A percentile compares a stretch with the other conserved stretches of the same genome.
These are phyloP conservation scores for Trypoxylon attenuatum DNA, from an alignment of 2,888 invertebrate genomes.

Conservation along the genomic window DNA sequence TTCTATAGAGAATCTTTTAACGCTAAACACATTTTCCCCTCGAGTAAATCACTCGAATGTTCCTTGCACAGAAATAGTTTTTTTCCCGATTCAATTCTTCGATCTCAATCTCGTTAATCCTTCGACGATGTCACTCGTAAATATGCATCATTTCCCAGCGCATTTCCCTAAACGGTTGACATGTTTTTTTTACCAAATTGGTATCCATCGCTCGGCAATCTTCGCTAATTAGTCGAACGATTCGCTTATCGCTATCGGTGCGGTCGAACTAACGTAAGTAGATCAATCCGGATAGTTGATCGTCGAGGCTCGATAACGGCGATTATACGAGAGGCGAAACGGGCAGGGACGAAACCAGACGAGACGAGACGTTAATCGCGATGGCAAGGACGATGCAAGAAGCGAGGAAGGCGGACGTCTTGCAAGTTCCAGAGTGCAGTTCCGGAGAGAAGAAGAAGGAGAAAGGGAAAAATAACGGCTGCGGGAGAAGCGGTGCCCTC, in stretches of 20 bases:
- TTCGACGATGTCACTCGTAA: too few species aligned
- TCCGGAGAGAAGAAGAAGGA: conserved; percentile 32
- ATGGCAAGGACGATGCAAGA: conserved; percentile 2
- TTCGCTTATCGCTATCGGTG: background rate
- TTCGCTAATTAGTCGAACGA: background rate
- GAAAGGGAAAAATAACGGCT: conserved; percentile 53
- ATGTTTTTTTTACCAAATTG: background rate
- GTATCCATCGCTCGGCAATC: background rate
- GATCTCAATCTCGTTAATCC: too few species aligned
- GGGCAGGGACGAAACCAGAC: background rate
- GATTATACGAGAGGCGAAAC: background rate
- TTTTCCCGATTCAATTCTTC: too few species aligned
- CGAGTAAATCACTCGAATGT: too few species aligned
- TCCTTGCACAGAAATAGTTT: too few species aligned
- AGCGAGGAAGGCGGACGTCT: background rate
- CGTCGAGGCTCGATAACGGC: background rate
- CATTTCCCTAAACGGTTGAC: conserved; percentile 8
- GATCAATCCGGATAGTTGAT: background rate
- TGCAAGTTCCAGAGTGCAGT: conserved; percentile 16
- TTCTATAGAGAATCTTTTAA: too few species aligned
- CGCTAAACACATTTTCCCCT: too few species aligned
- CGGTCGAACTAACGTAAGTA: background rate
- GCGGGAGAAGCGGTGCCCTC: conserved; percentile 50
- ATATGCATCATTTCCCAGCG: too few species aligned
- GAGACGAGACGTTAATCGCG: background rate